A percentile compares a stretch with the other conserved stretches of the same genome.
phyloP scores from a whole-genome alignment of 2,113 vertebrate genomes.

The Mixornis gularis region DNA sequence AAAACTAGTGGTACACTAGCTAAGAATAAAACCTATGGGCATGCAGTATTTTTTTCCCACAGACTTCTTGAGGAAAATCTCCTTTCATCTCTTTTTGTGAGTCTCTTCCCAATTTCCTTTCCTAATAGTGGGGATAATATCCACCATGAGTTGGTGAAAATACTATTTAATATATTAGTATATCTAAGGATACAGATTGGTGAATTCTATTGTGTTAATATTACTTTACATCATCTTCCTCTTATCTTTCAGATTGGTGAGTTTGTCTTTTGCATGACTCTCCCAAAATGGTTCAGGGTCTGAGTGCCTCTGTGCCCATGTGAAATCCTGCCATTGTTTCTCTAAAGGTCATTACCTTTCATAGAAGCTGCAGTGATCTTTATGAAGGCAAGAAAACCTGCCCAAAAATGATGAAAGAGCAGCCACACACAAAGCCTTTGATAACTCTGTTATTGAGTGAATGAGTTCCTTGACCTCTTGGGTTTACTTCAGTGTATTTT shows the following conservation, averaged over 20 bases:
- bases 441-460: neutral
- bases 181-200: neutral
- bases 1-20: neutral
- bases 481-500: neutral
- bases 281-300: neutral
- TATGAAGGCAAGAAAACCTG: neutral
- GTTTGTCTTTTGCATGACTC: neutral
- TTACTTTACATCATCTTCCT: neutral
- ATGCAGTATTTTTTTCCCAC: neutral
- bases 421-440: neutral
- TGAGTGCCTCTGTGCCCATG: neutral
- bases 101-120: neutral
- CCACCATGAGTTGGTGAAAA: neutral
- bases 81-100: neutral
- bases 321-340: neutral
- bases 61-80: neutral
- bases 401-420: neutral
- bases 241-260: neutral
- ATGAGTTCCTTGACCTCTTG: neutral
- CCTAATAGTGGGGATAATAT: neutral
- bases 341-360: neutral
- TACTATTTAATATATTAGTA: neutral
- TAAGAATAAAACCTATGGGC: neutral
- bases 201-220: neutral
- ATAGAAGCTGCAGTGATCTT: neutral